Base-by-base conservation (phyloP, 2,888 invertebrate species). In the Melieria crassipennis region DNA sequence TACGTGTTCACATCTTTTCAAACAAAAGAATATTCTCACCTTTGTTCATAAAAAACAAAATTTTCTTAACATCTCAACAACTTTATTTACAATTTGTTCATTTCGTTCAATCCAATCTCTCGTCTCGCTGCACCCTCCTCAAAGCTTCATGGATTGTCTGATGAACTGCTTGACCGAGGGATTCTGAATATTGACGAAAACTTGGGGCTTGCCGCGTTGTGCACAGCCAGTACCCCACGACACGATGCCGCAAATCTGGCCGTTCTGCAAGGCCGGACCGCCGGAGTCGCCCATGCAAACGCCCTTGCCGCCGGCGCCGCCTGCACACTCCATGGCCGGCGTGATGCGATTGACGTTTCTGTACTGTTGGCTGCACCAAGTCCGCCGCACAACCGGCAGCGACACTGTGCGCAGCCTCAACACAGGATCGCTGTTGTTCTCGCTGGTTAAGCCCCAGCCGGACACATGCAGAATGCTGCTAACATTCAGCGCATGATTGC, bases 391-490 rank as follows among this genome's bases (percentile, higher is more conserved):
- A 5, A 65, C 11, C 13, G 57, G 7, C 9, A 65, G 30, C 11
- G 1, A 9, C 7, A 50, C 43, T 5, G 67, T 50, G 10, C 45
- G 50, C 13, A 67, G 50, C 7, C 52, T 13, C 5, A 52, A 4
- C 52, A 6, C 6, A 16, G 57, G 1, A 57, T 4, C 10, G 57
- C 30, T 5, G 2, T 4, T 11, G 16, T 30, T 42, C 10, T 7
- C 45, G 3, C 11, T 13, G 4, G 11, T 30, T 45, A 11, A 16
- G 16, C 68, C 68, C 68, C 68, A 69, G n/a, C 68, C 68, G 42
- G 50, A 46, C 16, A 69, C 69, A 1, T n/a, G 47, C n/a, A 62
- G 42, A 4, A 0, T 47, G 7, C 9, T 16, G 13, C 56, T 45
- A 3, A 10, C n/a, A 3, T 0, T 1, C 7, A 16, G 0, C n/a